A percentile compares a stretch with the other conserved stretches of the same genome.
Evolutionary conservation across 2,797 vertebrate species (phyloP).

Genomic region (Mastacembelus armatus): DNA sequence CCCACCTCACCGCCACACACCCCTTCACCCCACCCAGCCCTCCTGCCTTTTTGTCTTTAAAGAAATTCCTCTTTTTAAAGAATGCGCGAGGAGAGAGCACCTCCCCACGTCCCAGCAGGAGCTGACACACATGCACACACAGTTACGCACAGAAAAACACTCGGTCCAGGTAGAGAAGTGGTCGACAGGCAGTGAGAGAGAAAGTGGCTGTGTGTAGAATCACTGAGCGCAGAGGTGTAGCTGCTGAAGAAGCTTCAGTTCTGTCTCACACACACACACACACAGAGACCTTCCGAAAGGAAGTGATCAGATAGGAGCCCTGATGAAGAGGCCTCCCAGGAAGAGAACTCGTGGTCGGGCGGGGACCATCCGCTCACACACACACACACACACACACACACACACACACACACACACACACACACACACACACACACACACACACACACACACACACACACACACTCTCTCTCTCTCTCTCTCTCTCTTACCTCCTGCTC

Average conservation of each 20-base stretch:
- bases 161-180: constrained; percentile 55
- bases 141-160: constrained; percentile 24
- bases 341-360: constrained; percentile 63
- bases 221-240: constrained; percentile 23
- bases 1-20: constrained; percentile 55
- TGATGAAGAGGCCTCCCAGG: constrained; percentile 73
- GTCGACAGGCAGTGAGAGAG: constrained; percentile 61
- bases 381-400: constrained; percentile 27
- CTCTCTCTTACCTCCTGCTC: constrained; percentile 60
- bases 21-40: constrained; percentile 59
- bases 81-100: constrained; percentile 73
- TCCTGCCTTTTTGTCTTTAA: constrained; percentile 82
- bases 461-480: constrained; percentile 43
- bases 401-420: constrained; percentile 38
- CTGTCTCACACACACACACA: constrained; percentile 20
- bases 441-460: too few relatives aligned
- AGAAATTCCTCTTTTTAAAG: constrained; percentile 83
- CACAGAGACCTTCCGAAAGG: constrained; percentile 51
- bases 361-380: constrained; percentile 48
- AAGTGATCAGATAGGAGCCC: constrained; percentile 71
- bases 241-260: constrained; percentile 58
- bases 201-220: constrained; percentile 38
- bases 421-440: constrained; percentile 38
- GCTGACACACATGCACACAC: constrained; percentile 38
- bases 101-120: constrained; percentile 65